These are phyloP conservation scores for Calyptommatus sinebrachiatus DNA, from an alignment of 2,113 vertebrate species.

Conservation along the genomic window DNA sequence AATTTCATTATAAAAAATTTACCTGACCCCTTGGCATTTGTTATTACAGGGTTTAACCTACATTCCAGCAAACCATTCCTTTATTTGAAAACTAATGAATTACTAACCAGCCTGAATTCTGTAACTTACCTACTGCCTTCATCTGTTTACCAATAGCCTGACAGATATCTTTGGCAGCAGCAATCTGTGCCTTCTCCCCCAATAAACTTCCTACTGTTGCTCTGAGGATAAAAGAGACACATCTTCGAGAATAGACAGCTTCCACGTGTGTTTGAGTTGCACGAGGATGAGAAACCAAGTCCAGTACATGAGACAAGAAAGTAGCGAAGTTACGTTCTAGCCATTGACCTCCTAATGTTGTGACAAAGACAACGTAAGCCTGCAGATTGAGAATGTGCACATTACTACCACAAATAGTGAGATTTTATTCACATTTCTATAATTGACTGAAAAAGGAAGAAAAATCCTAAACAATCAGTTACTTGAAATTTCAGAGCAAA, in stretches of 20 bases:
- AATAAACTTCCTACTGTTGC: conserved; percentile 93
- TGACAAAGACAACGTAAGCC: conserved; percentile 98
- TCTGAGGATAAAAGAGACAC: conserved; percentile 95
- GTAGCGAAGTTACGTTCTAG: conserved; percentile 95
- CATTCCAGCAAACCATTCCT: too few relatives aligned
- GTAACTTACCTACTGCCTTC: conserved; percentile 94
- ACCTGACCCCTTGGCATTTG: too few relatives aligned
- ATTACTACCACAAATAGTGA: not conserved
- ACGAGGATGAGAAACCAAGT: conserved; percentile 93
- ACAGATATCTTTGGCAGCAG: conserved; percentile 96
- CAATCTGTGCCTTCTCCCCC: conserved; percentile 97
- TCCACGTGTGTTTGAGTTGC: conserved; percentile 97
- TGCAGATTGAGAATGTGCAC: conserved; percentile 61
- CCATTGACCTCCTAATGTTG: conserved; percentile 94
- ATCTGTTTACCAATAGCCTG: conserved; percentile 98
- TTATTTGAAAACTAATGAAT: not conserved
- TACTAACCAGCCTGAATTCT: not conserved
- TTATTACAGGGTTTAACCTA: too few relatives aligned
- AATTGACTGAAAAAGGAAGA: not conserved
- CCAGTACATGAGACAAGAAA: conserved; percentile 92
- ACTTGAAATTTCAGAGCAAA: not conserved
- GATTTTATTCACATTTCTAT: not conserved
- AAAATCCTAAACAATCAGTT: not conserved
- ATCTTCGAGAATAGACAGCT: conserved; percentile 96
- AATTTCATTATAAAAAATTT: too few relatives aligned